Evolutionary conservation across 2,888 invertebrate species (phyloP).

Genomic region (Gortyna flavago): DNA sequence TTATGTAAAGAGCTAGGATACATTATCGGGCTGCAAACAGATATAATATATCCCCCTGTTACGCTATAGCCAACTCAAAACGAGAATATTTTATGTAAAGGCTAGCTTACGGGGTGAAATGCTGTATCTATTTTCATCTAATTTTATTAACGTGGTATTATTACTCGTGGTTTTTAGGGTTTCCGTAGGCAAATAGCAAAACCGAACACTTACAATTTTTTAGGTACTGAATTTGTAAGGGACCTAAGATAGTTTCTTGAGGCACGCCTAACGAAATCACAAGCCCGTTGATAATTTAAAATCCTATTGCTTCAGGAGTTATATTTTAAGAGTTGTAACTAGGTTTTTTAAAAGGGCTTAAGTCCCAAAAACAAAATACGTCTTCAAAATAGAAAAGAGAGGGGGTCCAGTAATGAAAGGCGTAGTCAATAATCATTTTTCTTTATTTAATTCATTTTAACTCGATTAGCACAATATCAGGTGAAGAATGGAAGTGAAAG

Average conservation of each 20-base stretch:
- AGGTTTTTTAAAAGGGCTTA: not conserved
- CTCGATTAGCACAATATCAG: constrained; percentile 71
- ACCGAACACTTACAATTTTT: not conserved
- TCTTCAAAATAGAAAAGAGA: not conserved
- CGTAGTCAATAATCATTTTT: constrained; percentile 45
- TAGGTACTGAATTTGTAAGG: not conserved
- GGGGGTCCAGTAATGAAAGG: constrained; percentile 11
- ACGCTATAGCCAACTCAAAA: not conserved
- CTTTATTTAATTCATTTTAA: constrained; percentile 68
- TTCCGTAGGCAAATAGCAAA: not conserved
- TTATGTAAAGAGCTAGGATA: constrained; percentile 42
- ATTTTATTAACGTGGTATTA: not conserved
- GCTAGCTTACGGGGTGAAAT: not conserved
- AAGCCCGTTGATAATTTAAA: not conserved
- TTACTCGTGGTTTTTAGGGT: not conserved
- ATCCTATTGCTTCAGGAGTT: not conserved
- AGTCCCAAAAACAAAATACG: not conserved
- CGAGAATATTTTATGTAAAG: not conserved
- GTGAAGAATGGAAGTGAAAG: constrained; percentile 66
- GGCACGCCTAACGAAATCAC: not conserved
- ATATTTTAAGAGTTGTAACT: not conserved
- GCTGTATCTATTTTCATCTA: not conserved
- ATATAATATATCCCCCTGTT: constrained; percentile 12
- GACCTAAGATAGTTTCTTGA: not conserved
- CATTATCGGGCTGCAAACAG: constrained; percentile 2